Conservation (phyloP, 1,140 invertebrate genomes). For the Microplitis demolitor region DNA sequence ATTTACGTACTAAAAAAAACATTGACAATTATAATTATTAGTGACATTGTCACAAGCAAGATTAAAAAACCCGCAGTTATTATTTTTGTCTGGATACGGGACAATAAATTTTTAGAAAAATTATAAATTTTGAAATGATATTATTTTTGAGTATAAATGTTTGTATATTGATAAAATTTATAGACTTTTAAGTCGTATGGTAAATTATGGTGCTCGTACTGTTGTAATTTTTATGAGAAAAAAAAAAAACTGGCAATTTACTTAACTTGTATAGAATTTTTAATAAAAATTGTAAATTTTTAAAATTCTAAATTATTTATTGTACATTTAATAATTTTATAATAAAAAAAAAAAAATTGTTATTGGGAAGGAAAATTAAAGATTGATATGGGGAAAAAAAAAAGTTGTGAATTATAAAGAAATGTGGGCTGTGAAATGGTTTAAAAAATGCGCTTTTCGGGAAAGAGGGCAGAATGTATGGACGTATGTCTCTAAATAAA, state of each 20-base stretch:
- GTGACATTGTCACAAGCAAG: background rate
- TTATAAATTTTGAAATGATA: too few relatives aligned
- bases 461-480: constrained; percentile 9
- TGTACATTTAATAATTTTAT: constrained; percentile 50
- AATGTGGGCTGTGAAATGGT: constrained; percentile 59
- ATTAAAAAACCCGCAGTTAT: background rate
- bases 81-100: too few relatives aligned
- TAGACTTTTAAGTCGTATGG: background rate
- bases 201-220: constrained; percentile 4
- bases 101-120: too few relatives aligned
- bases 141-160: background rate
- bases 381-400: constrained; percentile 5
- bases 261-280: constrained; percentile 40
- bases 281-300: constrained; percentile 53
- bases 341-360: constrained; percentile 33
- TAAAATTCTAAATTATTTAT: constrained; percentile 56
- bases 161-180: background rate
- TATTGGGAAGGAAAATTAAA: background rate
- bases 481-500: constrained; percentile 5
- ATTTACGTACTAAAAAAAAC: too few relatives aligned
- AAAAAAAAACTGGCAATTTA: constrained; percentile 46
- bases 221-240: background rate
- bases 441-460: constrained; percentile 20
- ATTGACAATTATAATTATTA: too few relatives aligned
- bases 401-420: constrained; percentile 39